Percentiles rank a stretch among this genome's conserved stretches.
Evolutionary conservation across 1,140 invertebrate genomes (phyloP).

Genomic region (Ganaspis sp.): DNA sequence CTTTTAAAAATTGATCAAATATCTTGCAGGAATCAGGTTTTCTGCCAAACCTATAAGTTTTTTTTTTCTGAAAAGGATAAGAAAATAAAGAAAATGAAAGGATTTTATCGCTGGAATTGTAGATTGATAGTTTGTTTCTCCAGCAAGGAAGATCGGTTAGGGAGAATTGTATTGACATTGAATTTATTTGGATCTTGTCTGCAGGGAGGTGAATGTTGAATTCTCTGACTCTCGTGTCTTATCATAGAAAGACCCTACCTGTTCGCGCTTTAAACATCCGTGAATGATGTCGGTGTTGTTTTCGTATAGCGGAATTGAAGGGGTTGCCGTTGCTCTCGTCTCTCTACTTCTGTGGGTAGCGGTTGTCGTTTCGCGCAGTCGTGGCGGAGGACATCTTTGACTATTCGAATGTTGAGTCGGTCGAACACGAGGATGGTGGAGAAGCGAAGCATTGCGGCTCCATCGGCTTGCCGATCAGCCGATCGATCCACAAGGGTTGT

Average conservation of each 20-base stretch:
- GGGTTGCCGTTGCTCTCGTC: background rate
- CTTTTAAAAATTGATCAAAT: too few relatives aligned
- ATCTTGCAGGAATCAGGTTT: too few relatives aligned
- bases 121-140: conserved; percentile 2
- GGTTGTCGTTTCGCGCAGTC: conserved; percentile 22
- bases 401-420: conserved; percentile 12
- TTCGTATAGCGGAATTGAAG: background rate
- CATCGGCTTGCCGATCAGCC: conserved; percentile 20
- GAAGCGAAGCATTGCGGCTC: conserved; percentile 7
- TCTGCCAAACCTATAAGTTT: background rate
- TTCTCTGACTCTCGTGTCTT: background rate
- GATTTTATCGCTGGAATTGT: too few relatives aligned
- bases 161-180: background rate
- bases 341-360: background rate
- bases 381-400: conserved; percentile 21
- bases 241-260: conserved; percentile 13
- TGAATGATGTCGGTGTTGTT: background rate
- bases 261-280: background rate
- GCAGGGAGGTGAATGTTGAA: background rate
- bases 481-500: conserved; percentile 26
- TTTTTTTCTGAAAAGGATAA: background rate
- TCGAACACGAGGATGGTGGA: conserved; percentile 21
- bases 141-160: background rate
- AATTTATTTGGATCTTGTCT: background rate
- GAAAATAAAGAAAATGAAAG: background rate